These are phyloP conservation scores for Campopleginae sp. DNA, from an alignment of 2,888 invertebrate genomes.

Conservation along the genomic window DNA sequence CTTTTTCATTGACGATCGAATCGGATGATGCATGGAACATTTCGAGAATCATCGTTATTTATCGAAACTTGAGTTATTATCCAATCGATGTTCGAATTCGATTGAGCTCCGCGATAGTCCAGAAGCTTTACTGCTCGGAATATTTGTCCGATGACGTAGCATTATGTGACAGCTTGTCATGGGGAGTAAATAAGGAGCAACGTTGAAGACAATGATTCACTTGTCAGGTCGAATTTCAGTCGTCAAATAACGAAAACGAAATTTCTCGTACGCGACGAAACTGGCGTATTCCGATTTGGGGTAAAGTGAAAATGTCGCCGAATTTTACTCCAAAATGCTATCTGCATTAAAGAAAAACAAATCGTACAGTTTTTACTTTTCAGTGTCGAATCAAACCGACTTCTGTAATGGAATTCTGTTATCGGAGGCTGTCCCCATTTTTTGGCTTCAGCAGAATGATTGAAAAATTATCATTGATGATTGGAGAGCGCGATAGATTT, in stretches of 20 bases:
- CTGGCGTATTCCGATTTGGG: background rate
- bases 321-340: background rate
- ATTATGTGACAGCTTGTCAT: background rate
- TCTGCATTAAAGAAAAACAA: background rate
- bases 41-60: background rate
- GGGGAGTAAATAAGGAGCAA: background rate
- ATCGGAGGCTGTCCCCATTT: background rate
- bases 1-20: background rate
- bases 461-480: slow-evolving; percentile 24
- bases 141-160: background rate
- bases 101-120: background rate
- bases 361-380: background rate
- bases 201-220: background rate
- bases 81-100: background rate
- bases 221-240: background rate
- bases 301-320: background rate
- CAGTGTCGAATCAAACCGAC: background rate
- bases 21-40: background rate
- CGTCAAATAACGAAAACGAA: background rate
- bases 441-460: background rate
- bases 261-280: background rate
- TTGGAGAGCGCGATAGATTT: background rate
- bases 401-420: background rate
- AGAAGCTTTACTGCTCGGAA: background rate
- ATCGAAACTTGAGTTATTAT: background rate